These are phyloP conservation scores for Caenorhabditis tropicalis DNA, from an alignment of 1,140 invertebrate species.

Conservation along the genomic window DNA sequence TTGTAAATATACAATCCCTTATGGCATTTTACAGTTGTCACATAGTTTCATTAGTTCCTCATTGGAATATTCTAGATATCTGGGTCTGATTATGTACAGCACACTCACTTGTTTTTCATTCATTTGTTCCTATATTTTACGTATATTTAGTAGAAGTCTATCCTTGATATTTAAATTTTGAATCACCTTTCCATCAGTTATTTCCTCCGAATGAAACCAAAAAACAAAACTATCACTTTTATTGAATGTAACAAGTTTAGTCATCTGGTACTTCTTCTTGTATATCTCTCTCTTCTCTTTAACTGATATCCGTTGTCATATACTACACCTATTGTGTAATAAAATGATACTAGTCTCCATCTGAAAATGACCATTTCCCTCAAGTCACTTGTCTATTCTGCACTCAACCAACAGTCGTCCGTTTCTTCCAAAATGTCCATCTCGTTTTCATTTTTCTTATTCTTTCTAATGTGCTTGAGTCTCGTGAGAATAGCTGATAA, in stretches of 20 bases:
- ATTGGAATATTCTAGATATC: too few relatives aligned
- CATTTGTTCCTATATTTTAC: too few relatives aligned
- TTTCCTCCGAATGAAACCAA: not conserved
- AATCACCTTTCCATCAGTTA: not conserved
- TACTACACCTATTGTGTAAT: conserved; percentile 33
- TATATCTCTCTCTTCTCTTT: not conserved
- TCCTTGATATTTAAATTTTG: too few relatives aligned
- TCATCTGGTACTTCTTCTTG: not conserved
- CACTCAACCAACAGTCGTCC: not conserved
- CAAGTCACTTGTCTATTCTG: not conserved
- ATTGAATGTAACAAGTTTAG: conserved; percentile 40
- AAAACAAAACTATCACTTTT: not conserved
- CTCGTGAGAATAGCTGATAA: not conserved
- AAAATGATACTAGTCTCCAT: conserved; percentile 23
- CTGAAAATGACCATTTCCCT: conserved; percentile 15
- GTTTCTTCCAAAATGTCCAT: not conserved
- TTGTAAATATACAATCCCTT: too few relatives aligned
- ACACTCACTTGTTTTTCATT: too few relatives aligned
- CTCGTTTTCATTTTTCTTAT: not conserved
- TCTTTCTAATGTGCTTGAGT: not conserved
- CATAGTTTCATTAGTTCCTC: too few relatives aligned
- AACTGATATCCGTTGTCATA: conserved; percentile 25
- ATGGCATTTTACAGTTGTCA: too few relatives aligned
- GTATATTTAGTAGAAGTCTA: too few relatives aligned
- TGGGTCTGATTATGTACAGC: too few relatives aligned